phyloP scores from a whole-genome alignment of 2,113 vertebrate species.

The Trinectes maculatus region DNA sequence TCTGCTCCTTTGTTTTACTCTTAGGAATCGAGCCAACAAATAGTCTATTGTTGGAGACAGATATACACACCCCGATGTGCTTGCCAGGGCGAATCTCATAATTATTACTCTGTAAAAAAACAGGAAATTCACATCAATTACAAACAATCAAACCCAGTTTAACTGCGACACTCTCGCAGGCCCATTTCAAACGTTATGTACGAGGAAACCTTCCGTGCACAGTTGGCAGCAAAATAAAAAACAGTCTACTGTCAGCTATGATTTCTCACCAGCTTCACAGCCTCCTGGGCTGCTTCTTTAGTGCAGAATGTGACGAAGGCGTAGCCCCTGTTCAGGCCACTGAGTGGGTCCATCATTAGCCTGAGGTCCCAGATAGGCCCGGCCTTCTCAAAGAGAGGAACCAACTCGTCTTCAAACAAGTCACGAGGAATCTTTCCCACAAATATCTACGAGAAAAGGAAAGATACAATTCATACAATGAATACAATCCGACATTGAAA shows the following conservation, averaged over 20 bases:
- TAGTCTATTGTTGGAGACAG: constrained; percentile 98
- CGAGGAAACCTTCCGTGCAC: no score
- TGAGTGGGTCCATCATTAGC: constrained; percentile 99
- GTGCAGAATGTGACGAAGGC: constrained; percentile 99
- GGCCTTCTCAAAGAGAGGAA: constrained; percentile 97
- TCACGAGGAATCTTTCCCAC: constrained; percentile 98
- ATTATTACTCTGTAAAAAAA: constrained; percentile 91
- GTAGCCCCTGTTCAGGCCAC: constrained; percentile 96
- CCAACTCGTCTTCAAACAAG: constrained; percentile 97
- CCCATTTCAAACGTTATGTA: no score
- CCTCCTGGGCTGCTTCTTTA: constrained; percentile 97
- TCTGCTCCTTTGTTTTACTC: constrained; percentile 99
- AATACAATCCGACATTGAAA: no score
- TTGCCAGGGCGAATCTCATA: constrained; percentile 98
- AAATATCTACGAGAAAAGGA: constrained; percentile 85
- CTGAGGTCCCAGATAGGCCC: constrained; percentile 97
- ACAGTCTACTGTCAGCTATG: no score
- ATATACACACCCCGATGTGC: constrained; percentile 98
- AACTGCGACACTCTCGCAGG: no score
- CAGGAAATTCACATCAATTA: neutral
- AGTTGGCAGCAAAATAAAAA: no score
- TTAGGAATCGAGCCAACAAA: constrained; percentile 99
- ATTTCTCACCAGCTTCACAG: constrained; percentile 96
- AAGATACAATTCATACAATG: neutral
- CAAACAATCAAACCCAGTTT: no score